Percentiles rank a stretch among this genome's conserved stretches.
Conservation (phyloP, 2,113 vertebrate species). For the Hipposideros armiger region DNA sequence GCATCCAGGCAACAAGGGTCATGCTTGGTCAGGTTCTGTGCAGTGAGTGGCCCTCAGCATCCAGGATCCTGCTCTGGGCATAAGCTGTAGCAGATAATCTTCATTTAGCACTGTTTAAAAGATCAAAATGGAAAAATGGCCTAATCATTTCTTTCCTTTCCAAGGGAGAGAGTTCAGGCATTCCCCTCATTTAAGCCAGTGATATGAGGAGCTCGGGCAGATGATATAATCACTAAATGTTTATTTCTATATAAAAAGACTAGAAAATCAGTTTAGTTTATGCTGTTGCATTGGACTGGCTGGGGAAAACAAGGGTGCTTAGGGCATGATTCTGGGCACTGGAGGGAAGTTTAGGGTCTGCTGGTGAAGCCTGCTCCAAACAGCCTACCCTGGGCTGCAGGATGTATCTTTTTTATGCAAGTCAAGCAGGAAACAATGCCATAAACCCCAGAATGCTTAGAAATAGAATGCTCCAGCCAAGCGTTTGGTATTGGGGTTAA, state of each 20-base stretch:
- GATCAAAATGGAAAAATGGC: constrained; percentile 23
- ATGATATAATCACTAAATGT: constrained; percentile 1
- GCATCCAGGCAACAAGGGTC: not conserved
- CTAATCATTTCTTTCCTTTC: not conserved
- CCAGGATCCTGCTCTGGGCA: not conserved
- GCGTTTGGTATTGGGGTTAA: not conserved
- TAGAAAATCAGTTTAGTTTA: constrained; percentile 30
- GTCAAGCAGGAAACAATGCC: not conserved
- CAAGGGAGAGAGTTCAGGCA: constrained; percentile 10
- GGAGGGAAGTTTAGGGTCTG: not conserved
- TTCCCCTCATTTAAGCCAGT: not conserved
- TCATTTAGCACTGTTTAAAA: constrained; percentile 46
- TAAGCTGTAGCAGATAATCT: not conserved
- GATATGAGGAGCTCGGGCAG: constrained; percentile 6
- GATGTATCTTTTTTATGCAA: not conserved
- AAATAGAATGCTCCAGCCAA: not conserved
- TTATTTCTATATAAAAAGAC: constrained; percentile 41
- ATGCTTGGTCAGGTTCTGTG: not conserved
- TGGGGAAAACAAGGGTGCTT: not conserved
- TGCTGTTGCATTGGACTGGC: not conserved
- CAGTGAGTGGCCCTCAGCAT: not conserved
- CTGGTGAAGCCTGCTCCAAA: not conserved
- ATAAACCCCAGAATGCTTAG: not conserved
- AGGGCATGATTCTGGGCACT: not conserved
- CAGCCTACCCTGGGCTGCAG: not conserved